Evolutionary conservation across 2,888 invertebrate species (phyloP).

Genomic region (Alitta virens): DNA sequence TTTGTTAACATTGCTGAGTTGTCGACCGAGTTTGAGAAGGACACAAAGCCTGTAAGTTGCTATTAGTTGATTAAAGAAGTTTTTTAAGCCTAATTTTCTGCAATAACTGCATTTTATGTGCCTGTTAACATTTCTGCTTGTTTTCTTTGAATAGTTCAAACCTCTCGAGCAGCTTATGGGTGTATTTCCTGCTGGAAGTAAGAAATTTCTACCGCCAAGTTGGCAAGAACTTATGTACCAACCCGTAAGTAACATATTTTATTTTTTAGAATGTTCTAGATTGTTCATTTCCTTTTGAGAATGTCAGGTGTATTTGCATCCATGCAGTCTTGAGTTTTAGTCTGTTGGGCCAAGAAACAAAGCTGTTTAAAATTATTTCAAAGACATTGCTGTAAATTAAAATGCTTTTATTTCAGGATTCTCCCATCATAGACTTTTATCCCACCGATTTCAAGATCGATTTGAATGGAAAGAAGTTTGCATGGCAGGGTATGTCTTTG

Average conservation of each 20-base stretch:
- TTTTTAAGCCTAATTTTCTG: not conserved
- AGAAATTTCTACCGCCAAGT: constrained; percentile 85
- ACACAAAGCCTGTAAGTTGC: constrained; percentile 77
- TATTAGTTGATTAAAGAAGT: not conserved
- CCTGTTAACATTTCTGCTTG: no score
- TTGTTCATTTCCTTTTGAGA: no score
- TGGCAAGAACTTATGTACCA: constrained; percentile 93
- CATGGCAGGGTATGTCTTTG: constrained; percentile 86
- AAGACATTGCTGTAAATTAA: no score
- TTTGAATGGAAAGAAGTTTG: constrained; percentile 98
- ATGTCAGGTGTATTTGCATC: no score
- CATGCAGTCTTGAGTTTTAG: no score
- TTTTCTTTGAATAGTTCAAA: no score
- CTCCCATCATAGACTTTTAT: constrained; percentile 97
- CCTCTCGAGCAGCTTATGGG: constrained; percentile 99
- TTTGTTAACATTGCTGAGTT: constrained; percentile 87
- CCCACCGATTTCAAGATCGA: constrained; percentile 95
- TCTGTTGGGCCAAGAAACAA: no score
- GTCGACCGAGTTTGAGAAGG: constrained; percentile 78
- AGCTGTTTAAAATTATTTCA: no score
- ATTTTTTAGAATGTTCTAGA: no score
- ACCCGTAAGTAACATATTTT: constrained; percentile 72
- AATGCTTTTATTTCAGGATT: constrained; percentile 65
- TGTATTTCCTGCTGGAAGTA: constrained; percentile 97
- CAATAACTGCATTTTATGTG: no score